Percentiles rank a stretch among this genome's conserved stretches.
Conservation (phyloP, 2,888 invertebrate genomes). For the Desoria tigrina region DNA sequence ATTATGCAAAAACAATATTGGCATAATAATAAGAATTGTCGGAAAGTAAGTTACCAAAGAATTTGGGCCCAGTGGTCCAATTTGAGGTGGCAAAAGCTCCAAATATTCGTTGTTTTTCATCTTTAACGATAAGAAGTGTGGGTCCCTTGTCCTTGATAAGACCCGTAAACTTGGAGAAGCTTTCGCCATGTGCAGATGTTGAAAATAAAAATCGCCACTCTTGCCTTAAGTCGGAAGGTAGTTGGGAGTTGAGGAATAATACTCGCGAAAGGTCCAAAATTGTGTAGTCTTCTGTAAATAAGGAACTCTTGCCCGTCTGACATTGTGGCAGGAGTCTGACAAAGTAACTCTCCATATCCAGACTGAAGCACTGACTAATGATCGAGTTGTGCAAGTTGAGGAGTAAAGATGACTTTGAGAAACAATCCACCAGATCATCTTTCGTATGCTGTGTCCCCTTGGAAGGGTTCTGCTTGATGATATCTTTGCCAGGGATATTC, state of each 20-base stretch:
- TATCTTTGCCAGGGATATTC: slow-evolving; percentile 40
- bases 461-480: slow-evolving; percentile 33
- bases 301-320: slow-evolving; percentile 9
- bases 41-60: slow-evolving; percentile 63
- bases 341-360: slow-evolving; percentile 42
- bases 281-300: slow-evolving; percentile 31
- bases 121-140: slow-evolving; percentile 74
- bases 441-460: slow-evolving; percentile 27
- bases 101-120: slow-evolving; percentile 76
- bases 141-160: slow-evolving; percentile 78
- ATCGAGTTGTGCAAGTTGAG: slow-evolving; percentile 48
- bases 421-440: slow-evolving; percentile 45
- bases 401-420: slow-evolving; percentile 43
- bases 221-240: slow-evolving; percentile 66
- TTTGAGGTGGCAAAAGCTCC: slow-evolving; percentile 82
- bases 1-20: slow-evolving; percentile 1
- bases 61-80: slow-evolving; percentile 77
- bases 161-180: slow-evolving; percentile 79
- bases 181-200: slow-evolving; percentile 83
- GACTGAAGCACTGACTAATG: slow-evolving; percentile 47
- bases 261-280: slow-evolving; percentile 71
- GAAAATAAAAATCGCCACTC: slow-evolving; percentile 84
- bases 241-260: slow-evolving; percentile 75
- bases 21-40: slow-evolving; percentile 13
- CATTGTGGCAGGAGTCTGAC: slow-evolving; percentile 39